Evolutionary conservation across 2,888 invertebrate genomes (phyloP).

Genomic region (Chaetogeoica ovagalla): DNA sequence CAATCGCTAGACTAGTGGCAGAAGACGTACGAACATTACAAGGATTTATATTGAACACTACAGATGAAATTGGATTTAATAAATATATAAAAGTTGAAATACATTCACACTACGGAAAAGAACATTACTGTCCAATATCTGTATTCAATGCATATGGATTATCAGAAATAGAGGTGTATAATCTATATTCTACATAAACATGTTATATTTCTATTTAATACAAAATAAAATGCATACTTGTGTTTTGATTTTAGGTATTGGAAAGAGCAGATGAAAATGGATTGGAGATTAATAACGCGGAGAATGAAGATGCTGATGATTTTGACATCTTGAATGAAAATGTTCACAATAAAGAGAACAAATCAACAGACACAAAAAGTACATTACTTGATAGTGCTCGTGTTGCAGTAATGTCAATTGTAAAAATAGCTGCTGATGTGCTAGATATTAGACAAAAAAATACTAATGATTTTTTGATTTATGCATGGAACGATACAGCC

Average conservation of each 20-base stretch:
- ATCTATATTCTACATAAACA: not conserved
- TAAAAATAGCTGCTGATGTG: conserved; percentile 87
- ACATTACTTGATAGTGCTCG: conserved; percentile 84
- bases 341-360: conserved; percentile 63
- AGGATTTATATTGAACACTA: conserved; percentile 76
- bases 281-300: conserved; percentile 62
- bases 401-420: conserved; percentile 88
- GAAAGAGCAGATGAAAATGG: conserved; percentile 56
- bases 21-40: conserved; percentile 85
- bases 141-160: conserved; percentile 91
- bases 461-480: conserved; percentile 2
- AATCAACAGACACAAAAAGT: conserved; percentile 60
- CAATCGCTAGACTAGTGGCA: conserved; percentile 83
- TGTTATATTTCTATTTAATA: too few species aligned
- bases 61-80: conserved; percentile 55
- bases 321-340: conserved; percentile 67
- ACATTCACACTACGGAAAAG: conserved; percentile 90
- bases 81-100: conserved; percentile 67
- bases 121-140: conserved; percentile 98
- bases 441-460: conserved; percentile 67
- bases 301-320: conserved; percentile 70
- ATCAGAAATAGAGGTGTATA: conserved; percentile 86
- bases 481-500: not conserved
- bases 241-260: conserved; percentile 55
- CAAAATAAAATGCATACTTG: not conserved